Conservation (phyloP, 2,888 invertebrate species). For the Steinernema carpocapsae region DNA sequence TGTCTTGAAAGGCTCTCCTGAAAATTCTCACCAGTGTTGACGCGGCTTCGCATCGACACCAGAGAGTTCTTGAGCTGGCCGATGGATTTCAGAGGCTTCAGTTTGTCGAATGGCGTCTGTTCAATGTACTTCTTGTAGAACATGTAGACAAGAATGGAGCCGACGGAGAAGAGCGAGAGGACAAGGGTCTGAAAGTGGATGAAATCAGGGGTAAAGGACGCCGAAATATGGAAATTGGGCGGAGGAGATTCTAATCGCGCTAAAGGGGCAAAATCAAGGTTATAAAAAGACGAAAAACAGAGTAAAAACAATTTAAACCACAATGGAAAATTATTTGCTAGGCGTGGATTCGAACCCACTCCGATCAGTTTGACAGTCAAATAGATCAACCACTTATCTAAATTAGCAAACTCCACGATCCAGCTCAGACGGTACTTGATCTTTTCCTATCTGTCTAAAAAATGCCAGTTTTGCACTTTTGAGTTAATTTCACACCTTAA, state of each 20-base stretch:
- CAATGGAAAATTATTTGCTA: too few species aligned
- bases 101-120: background rate
- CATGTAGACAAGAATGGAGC: background rate
- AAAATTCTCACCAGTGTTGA: constrained; percentile 7
- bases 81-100: constrained; percentile 3
- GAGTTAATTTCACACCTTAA: too few species aligned
- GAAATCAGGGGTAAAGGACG: constrained; percentile 36
- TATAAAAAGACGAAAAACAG: too few species aligned
- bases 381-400: too few species aligned
- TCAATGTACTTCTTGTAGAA: constrained; percentile 22
- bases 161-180: constrained; percentile 36
- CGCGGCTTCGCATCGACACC: constrained; percentile 14
- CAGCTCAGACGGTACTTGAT: too few species aligned
- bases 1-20: constrained; percentile 6
- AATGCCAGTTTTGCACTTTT: too few species aligned
- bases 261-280: too few species aligned
- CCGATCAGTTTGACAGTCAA: too few species aligned
- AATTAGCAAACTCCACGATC: too few species aligned
- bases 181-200: constrained; percentile 29
- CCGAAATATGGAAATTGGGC: constrained; percentile 30
- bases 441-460: too few species aligned
- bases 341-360: too few species aligned
- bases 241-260: constrained; percentile 40
- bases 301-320: too few species aligned
- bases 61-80: constrained; percentile 21